Conservation (phyloP, 2,888 invertebrate genomes). For the Pterobdella sp. region DNA sequence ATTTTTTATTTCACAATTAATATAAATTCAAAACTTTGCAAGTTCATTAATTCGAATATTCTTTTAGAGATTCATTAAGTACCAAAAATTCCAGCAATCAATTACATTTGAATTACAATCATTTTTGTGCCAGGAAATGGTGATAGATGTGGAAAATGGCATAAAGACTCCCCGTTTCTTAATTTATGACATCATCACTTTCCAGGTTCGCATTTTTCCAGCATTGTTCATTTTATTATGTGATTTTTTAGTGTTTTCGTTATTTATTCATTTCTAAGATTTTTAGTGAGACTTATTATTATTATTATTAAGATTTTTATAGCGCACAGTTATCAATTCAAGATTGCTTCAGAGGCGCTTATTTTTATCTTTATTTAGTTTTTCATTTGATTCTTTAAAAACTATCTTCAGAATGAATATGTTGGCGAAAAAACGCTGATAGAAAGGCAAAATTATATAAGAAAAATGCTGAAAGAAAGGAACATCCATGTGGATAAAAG, state of each 20-base stretch:
- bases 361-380: too few species aligned
- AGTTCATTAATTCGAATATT: too few species aligned
- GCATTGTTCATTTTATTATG: neutral
- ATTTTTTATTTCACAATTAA: too few species aligned
- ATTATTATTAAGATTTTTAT: too few species aligned
- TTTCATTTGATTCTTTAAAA: too few species aligned
- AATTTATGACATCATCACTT: constrained; percentile 84
- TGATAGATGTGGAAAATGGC: constrained; percentile 72
- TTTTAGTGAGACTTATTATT: too few species aligned
- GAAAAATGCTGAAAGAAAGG: constrained; percentile 58
- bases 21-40: too few species aligned
- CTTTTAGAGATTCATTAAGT: too few species aligned
- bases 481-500: constrained; percentile 64
- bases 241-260: neutral
- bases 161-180: constrained; percentile 71
- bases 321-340: too few species aligned
- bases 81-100: neutral
- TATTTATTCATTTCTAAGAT: neutral
- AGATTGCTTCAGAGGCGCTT: too few species aligned
- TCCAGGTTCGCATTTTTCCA: constrained; percentile 56
- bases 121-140: constrained; percentile 73
- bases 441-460: constrained; percentile 67
- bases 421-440: constrained; percentile 72
- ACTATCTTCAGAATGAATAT: constrained; percentile 57
- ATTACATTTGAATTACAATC: neutral